These are phyloP conservation scores for Premnoplex brunnescens DNA, from an alignment of 2,797 vertebrate genomes.

Conservation along the genomic window DNA sequence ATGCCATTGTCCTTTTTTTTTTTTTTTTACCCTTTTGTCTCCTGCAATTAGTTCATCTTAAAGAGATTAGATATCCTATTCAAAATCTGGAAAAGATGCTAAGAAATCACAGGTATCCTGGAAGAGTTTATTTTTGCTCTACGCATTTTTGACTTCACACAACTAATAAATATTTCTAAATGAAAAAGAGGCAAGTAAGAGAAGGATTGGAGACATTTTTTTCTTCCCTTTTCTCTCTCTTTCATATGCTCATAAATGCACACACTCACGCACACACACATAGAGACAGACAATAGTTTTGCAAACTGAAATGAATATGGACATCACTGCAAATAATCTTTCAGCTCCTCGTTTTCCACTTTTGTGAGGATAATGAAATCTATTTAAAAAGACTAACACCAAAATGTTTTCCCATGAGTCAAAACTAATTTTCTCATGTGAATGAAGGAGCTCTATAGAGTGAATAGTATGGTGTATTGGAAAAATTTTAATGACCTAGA, in stretches of 20 bases:
- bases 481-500: slow-evolving; percentile 21
- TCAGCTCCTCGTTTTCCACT: neutral
- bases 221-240: neutral
- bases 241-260: neutral
- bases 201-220: neutral
- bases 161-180: neutral
- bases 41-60: slow-evolving; percentile 54
- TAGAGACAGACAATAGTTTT: neutral
- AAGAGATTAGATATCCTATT: slow-evolving; percentile 52
- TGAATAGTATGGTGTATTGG: neutral
- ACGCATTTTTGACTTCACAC: neutral
- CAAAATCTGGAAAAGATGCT: slow-evolving; percentile 31
- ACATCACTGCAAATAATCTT: neutral
- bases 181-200: neutral
- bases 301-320: neutral
- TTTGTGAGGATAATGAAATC: slow-evolving; percentile 21
- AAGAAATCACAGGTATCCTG: slow-evolving; percentile 24
- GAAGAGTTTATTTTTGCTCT: neutral
- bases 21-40: slow-evolving; percentile 8
- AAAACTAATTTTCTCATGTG: slow-evolving; percentile 52
- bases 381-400: slow-evolving; percentile 15
- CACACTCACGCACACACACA: no score
- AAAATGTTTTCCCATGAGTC: neutral
- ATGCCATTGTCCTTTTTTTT: slow-evolving; percentile 40
- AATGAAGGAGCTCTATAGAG: neutral